Evolutionary conservation across 1,140 invertebrate genomes (phyloP).

Genomic region (Euglossa dilemma): DNA sequence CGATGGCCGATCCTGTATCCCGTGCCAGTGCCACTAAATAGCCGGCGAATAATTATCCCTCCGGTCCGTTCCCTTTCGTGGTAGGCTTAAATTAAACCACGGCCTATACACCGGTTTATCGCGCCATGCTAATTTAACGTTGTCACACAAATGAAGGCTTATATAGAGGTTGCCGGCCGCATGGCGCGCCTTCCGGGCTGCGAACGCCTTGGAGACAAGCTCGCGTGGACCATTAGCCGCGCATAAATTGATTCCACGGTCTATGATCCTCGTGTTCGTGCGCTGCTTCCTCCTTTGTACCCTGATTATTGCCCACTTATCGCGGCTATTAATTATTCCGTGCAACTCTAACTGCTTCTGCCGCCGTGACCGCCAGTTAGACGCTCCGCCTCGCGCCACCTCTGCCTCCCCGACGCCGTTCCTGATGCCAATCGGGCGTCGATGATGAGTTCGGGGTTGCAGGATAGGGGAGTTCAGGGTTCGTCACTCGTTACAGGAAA

Average conservation of each 20-base stretch:
- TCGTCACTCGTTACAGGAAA: too few relatives aligned
- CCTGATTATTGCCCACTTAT: slow-evolving; percentile 35
- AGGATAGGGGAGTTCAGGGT: too few relatives aligned
- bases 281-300: slow-evolving; percentile 42
- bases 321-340: slow-evolving; percentile 47
- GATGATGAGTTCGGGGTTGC: background rate
- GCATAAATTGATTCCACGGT: slow-evolving; percentile 55
- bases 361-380: background rate
- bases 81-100: slow-evolving; percentile 36
- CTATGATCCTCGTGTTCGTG: slow-evolving; percentile 35
- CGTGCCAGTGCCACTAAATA: slow-evolving; percentile 25
- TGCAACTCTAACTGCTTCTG: background rate
- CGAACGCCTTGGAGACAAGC: slow-evolving; percentile 34
- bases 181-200: slow-evolving; percentile 30
- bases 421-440: background rate
- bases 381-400: background rate
- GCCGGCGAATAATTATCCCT: slow-evolving; percentile 26
- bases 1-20: slow-evolving; percentile 32
- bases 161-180: background rate
- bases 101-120: slow-evolving; percentile 44
- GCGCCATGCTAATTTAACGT: slow-evolving; percentile 49
- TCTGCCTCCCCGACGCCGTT: background rate
- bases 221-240: slow-evolving; percentile 43
- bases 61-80: slow-evolving; percentile 7
- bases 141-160: slow-evolving; percentile 50